Base-by-base conservation (phyloP, 2,797 vertebrate genomes). In the Poecilia gillii region DNA sequence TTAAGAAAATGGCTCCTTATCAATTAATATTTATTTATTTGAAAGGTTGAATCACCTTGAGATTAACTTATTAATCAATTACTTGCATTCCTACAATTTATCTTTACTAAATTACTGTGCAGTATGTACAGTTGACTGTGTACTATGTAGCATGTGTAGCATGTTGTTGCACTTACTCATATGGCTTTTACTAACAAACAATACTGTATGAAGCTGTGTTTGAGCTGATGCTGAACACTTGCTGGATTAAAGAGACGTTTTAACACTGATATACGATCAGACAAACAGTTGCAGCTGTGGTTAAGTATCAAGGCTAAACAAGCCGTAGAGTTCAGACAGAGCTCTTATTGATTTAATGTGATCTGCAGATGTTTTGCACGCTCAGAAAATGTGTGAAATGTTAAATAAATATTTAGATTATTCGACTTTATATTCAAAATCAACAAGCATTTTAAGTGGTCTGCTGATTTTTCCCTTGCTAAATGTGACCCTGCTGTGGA, bases 301-400 rank as follows among this genome's bases (percentile, higher is more conserved):
- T 70, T 25, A 25, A 41, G 36, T 41, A 25, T 68, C 36, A 12
- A 41, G 23, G 20, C 36, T 68, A 25, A 41, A 41, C 59, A 31
- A 23, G 66, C 39, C 11, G 9, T 14, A 70, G 6, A 41, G 11
- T 25, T 43, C 3, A 41, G 66, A 70, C 20, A 39, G 20, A 36
- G 64, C 36, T 68, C 3, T 41, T 68, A 70, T 14, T 43, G 66
- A 12, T 68, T 68, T 68, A 68, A 66, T 68, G 36, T 41, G 18
- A 70, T n/a, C 36, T n/a, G 23, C 66, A 70, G 66, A 70, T 70
- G 66, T 70, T 68, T 70, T 70, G 4, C 13, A 64, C 31, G 6
- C 18, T 23, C 64, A 68, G 64, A 39, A 13, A 33, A 41, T 0
- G 8, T 70, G 20, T 39, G 57, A 62, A 33, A 64, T 64, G 31